A percentile compares a stretch with the other conserved stretches of the same genome.
phyloP scores from a whole-genome alignment of 2,113 vertebrate species.

The Chroicocephalus ridibundus region DNA sequence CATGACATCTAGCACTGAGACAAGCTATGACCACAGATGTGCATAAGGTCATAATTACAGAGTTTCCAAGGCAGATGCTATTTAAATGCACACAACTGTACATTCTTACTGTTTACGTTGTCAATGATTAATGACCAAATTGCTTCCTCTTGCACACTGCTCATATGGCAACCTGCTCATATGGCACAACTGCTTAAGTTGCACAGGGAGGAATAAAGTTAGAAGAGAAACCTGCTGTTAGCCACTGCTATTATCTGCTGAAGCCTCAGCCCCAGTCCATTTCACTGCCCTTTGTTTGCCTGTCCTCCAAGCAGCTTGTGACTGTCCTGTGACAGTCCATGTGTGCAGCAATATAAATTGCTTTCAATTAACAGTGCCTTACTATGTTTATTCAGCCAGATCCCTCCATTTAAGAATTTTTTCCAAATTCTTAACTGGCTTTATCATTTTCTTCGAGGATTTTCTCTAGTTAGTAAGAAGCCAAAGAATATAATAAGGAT shows the following conservation, averaged over 20 bases:
- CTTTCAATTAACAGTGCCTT: neutral
- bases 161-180: neutral
- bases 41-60: neutral
- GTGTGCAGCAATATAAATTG: neutral
- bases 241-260: neutral
- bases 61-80: neutral
- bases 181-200: neutral
- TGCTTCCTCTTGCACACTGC: neutral
- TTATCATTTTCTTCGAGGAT: neutral
- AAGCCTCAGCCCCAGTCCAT: neutral
- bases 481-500: neutral
- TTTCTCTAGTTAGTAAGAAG: neutral
- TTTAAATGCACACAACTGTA: neutral
- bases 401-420: neutral
- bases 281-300: neutral
- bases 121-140: neutral
- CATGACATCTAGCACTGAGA: neutral
- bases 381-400: neutral
- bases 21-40: neutral
- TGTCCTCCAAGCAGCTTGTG: conserved; percentile 19
- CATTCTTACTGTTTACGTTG: neutral
- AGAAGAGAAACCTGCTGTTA: neutral
- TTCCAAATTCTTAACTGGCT: neutral
- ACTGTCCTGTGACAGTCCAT: conserved; percentile 11
- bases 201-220: neutral